These are phyloP conservation scores for Aleadryas rufinucha DNA, from an alignment of 2,113 vertebrate genomes.

Conservation along the genomic window DNA sequence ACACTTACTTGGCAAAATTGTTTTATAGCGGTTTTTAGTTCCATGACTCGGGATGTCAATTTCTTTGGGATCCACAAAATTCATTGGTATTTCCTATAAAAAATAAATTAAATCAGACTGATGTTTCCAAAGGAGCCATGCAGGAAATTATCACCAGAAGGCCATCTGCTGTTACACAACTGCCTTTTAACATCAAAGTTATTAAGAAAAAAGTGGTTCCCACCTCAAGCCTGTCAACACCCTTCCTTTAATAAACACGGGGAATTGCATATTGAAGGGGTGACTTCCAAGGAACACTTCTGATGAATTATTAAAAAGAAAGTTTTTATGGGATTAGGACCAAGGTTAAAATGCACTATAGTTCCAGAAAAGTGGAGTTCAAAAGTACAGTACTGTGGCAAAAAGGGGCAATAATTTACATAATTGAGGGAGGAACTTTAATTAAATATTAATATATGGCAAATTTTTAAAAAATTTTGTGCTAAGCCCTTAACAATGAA, in stretches of 20 bases:
- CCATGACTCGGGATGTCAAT: constrained; percentile 90
- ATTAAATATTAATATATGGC: background rate
- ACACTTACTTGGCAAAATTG: constrained; percentile 96
- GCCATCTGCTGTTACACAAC: constrained; percentile 45
- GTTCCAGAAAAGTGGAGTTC: background rate
- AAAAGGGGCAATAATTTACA: background rate
- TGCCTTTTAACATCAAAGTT: constrained; percentile 64
- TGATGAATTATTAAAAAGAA: constrained; percentile 19
- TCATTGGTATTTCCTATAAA: constrained; percentile 97
- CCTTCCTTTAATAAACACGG: constrained; percentile 70
- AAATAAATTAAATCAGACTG: constrained; percentile 61
- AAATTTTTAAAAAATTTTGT: background rate
- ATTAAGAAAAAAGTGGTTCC: constrained; percentile 46
- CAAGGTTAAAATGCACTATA: background rate
- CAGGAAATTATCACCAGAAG: constrained; percentile 65
- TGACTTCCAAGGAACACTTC: constrained; percentile 44
- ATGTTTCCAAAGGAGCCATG: constrained; percentile 49
- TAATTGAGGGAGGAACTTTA: background rate
- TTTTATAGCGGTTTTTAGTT: constrained; percentile 97
- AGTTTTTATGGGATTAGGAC: background rate
- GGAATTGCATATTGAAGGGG: background rate
- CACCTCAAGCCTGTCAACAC: constrained; percentile 54
- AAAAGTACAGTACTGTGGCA: background rate
- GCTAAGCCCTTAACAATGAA: background rate
- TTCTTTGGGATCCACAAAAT: constrained; percentile 96